phyloP scores from a whole-genome alignment of 64 coral and sea anemone species.

The Montipora efflorescens region DNA sequence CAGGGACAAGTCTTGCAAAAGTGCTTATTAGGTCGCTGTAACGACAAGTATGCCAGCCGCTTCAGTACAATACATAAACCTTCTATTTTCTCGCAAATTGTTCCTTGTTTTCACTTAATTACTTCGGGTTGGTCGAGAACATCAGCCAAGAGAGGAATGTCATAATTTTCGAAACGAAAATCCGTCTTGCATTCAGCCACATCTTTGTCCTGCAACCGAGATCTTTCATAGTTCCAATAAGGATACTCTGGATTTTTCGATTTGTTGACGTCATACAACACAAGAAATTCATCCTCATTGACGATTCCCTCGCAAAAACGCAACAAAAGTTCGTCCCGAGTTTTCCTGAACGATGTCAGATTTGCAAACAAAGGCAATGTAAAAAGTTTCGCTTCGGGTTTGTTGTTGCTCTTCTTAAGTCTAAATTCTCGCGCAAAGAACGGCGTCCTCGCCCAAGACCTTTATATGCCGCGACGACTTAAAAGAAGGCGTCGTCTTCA shows the following conservation, averaged over 20 bases:
- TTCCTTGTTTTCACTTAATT: slow-evolving; percentile 35
- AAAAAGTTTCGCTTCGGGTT: slow-evolving; percentile 5
- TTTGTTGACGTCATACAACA: too few relatives aligned
- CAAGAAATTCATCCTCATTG: too few relatives aligned
- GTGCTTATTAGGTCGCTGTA: neutral
- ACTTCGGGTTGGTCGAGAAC: slow-evolving; percentile 28
- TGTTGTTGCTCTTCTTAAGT: slow-evolving; percentile 27
- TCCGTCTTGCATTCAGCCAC: slow-evolving; percentile 14
- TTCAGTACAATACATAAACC: slow-evolving; percentile 39
- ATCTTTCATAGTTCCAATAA: neutral
- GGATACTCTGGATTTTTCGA: too few relatives aligned
- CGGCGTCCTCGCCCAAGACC: too few relatives aligned
- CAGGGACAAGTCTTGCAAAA: neutral
- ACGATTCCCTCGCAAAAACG: neutral
- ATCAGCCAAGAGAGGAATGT: neutral
- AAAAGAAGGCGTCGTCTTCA: slow-evolving; percentile 34
- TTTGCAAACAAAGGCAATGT: slow-evolving; percentile 13
- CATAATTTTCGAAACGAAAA: too few relatives aligned
- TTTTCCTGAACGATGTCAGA: slow-evolving; percentile 38
- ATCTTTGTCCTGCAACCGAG: slow-evolving; percentile 20
- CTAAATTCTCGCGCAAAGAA: neutral
- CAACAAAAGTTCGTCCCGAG: slow-evolving; percentile 9
- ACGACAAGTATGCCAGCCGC: slow-evolving; percentile 22
- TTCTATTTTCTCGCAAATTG: slow-evolving; percentile 10
- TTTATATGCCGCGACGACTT: slow-evolving; percentile 35